A percentile compares a stretch with the other conserved stretches of the same genome.
Evolutionary conservation across 2,888 invertebrate species (phyloP).

Genomic region (Dicycla oo): DNA sequence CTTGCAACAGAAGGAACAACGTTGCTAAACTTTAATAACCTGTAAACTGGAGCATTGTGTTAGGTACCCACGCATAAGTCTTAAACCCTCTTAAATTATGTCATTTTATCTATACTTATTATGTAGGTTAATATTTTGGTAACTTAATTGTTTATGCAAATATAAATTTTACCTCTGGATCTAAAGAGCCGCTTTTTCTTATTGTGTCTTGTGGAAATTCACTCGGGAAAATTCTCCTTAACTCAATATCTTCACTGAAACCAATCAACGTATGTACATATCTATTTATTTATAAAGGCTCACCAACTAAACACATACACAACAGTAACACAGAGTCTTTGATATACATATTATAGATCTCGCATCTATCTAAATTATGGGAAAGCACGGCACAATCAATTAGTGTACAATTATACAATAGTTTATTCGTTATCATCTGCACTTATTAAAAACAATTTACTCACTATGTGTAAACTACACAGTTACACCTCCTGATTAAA

Average conservation of each 20-base stretch:
- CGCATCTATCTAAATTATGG: no score
- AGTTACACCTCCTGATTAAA: slow-evolving; percentile 67
- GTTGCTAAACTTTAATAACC: slow-evolving; percentile 35
- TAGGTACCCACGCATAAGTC: slow-evolving; percentile 14
- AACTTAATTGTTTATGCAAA: not conserved
- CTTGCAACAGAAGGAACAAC: slow-evolving; percentile 6
- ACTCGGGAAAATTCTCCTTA: slow-evolving; percentile 83
- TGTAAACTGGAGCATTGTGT: slow-evolving; percentile 34
- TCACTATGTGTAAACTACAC: slow-evolving; percentile 85
- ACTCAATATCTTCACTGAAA: slow-evolving; percentile 85
- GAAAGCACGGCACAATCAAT: no score
- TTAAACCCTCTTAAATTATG: no score
- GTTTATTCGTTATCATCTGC: not conserved
- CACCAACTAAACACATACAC: no score
- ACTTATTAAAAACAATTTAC: slow-evolving; percentile 60
- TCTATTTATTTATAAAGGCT: no score
- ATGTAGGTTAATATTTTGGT: no score
- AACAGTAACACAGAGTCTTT: no score
- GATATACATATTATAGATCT: no score
- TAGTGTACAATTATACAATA: not conserved
- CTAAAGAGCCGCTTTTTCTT: slow-evolving; percentile 78
- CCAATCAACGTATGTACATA: not conserved
- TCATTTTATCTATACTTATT: not conserved
- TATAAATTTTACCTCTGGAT: slow-evolving; percentile 75
- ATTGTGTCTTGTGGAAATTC: slow-evolving; percentile 86